Conservation (phyloP, 2,113 vertebrate genomes). For the Nanorana parkeri region DNA sequence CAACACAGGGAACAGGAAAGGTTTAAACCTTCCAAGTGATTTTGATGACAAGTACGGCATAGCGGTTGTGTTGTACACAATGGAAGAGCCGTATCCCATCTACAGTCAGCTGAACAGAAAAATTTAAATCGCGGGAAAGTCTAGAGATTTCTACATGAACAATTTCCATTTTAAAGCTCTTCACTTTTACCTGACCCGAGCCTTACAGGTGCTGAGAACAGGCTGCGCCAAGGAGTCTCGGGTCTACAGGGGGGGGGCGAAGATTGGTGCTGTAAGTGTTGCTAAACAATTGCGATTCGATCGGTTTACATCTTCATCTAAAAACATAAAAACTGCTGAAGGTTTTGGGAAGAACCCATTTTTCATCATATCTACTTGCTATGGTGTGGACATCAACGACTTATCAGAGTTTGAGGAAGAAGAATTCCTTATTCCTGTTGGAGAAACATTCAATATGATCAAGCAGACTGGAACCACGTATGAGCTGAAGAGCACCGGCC, state of each 20-base stretch:
- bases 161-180: conserved; percentile 68
- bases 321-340: background rate
- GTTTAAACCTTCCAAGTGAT: fast-evolving
- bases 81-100: background rate
- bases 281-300: conserved; percentile 25
- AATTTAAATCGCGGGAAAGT: conserved; percentile 57
- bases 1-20: too few relatives aligned
- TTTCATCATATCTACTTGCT: conserved; percentile 68
- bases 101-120: conserved; percentile 61
- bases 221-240: conserved; percentile 24
- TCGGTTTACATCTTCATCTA: conserved; percentile 57
- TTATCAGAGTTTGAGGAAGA: conserved; percentile 65
- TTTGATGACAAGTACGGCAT: conserved; percentile 64
- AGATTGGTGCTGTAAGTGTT: conserved; percentile 43
- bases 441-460: conserved; percentile 65
- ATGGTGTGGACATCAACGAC: background rate
- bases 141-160: conserved; percentile 56
- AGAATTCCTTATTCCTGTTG: conserved; percentile 67
- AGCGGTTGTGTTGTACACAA: conserved; percentile 58
- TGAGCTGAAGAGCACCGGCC: background rate
- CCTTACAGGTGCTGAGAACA: conserved; percentile 58
- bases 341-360: conserved; percentile 64
- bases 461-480: conserved; percentile 51
- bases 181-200: conserved; percentile 70
- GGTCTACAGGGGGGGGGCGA: conserved; percentile 62